phyloP scores from a whole-genome alignment of 2,797 vertebrate species.

The Uromys caudimaculatus region DNA sequence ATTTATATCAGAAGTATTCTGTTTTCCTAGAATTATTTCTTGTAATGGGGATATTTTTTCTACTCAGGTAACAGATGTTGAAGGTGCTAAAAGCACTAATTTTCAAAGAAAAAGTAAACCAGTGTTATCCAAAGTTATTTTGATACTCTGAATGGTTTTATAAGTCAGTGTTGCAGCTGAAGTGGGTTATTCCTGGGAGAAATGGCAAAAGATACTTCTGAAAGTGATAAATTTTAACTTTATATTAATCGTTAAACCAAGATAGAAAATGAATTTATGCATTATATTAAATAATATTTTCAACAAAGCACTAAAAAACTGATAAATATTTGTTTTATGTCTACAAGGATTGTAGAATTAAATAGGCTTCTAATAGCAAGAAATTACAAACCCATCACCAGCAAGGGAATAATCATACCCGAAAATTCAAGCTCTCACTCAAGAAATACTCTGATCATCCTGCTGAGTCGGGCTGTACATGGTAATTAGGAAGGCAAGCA shows the following conservation, averaged over 20 bases:
- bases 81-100: constrained; percentile 61
- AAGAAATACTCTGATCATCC: neutral
- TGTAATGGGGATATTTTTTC: constrained; percentile 41
- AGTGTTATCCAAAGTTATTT: constrained; percentile 69
- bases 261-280: neutral
- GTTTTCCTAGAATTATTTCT: constrained; percentile 69
- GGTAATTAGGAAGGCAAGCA: constrained; percentile 41
- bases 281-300: neutral
- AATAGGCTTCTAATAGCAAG: neutral
- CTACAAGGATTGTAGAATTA: neutral
- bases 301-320: neutral
- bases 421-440: neutral
- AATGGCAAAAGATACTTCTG: constrained; percentile 13
- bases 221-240: constrained; percentile 58
- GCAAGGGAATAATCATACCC: neutral
- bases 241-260: neutral
- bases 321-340: neutral
- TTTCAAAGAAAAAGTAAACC: constrained; percentile 71
- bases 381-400: neutral
- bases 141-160: constrained; percentile 10
- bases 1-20: constrained; percentile 60
- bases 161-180: neutral
- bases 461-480: constrained; percentile 25
- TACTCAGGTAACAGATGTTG: constrained; percentile 58
- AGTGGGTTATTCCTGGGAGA: neutral